Evolutionary conservation across 2,888 invertebrate genomes (phyloP).

Genomic region (Cephus runcator): DNA sequence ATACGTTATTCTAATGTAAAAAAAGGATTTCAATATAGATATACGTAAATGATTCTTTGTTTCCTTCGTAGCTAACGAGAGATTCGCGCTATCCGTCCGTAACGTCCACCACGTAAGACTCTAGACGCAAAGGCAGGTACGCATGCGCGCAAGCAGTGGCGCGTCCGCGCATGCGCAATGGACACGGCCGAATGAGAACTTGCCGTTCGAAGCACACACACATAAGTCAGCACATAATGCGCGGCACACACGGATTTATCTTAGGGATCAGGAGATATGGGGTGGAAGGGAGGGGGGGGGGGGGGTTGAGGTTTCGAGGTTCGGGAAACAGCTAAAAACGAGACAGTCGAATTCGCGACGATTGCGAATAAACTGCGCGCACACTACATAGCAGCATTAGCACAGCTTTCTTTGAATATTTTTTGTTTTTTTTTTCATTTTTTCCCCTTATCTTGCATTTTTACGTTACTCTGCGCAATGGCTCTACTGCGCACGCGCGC

Average conservation of each 20-base stretch:
- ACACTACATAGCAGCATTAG: slow-evolving; percentile 13
- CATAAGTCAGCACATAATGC: slow-evolving; percentile 11
- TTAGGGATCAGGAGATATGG: neutral
- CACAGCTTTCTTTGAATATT: slow-evolving; percentile 7
- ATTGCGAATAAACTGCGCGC: slow-evolving; percentile 7
- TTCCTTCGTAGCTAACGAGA: neutral
- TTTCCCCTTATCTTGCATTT: neutral
- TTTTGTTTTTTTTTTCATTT: neutral
- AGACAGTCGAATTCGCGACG: slow-evolving; percentile 2
- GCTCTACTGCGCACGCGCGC: slow-evolving; percentile 3
- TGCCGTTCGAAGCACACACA: slow-evolving; percentile 19
- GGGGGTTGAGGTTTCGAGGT: neutral
- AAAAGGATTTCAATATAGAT: neutral
- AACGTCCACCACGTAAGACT: neutral
- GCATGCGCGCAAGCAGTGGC: slow-evolving; percentile 38
- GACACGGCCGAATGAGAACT: slow-evolving; percentile 30
- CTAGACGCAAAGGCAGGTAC: slow-evolving; percentile 14
- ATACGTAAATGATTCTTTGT: neutral
- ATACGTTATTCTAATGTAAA: too few species aligned
- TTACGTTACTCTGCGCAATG: neutral
- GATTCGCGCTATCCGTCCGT: neutral
- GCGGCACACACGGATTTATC: slow-evolving; percentile 19
- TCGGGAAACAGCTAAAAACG: neutral
- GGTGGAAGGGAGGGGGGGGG: neutral
- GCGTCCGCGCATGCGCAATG: slow-evolving; percentile 27